A percentile compares a stretch with the other conserved stretches of the same genome.
These are phyloP conservation scores for Cynopterus sphinx DNA, from an alignment of 2,797 vertebrate genomes.

Conservation along the genomic window DNA sequence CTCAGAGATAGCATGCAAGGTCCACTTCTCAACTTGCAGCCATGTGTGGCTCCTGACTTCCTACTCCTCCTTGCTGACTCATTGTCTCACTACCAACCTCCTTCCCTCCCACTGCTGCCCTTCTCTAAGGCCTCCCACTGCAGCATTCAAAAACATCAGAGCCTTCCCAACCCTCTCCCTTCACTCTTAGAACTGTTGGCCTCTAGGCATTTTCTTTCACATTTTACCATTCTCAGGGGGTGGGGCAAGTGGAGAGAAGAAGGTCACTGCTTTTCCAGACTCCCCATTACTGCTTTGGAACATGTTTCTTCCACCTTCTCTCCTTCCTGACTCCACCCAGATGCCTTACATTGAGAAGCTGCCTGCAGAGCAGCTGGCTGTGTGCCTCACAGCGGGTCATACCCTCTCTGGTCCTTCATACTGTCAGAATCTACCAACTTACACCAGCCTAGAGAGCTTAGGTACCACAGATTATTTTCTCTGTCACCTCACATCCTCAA, in stretches of 20 bases:
- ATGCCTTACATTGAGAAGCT: background rate
- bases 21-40: background rate
- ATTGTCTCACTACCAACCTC: background rate
- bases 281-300: background rate
- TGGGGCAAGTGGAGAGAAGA: background rate
- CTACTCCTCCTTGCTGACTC: background rate
- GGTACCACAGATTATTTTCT: background rate
- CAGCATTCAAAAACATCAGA: background rate
- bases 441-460: background rate
- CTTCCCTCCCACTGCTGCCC: background rate
- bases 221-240: background rate
- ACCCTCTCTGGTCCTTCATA: background rate
- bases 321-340: background rate
- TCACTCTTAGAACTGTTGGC: background rate
- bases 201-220: background rate
- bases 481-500: background rate
- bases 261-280: background rate
- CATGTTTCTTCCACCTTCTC: background rate
- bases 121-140: background rate
- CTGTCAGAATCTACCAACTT: background rate
- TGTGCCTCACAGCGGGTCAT: accelerated
- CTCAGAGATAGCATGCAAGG: accelerated
- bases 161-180: background rate
- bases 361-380: background rate
- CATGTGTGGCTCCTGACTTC: background rate